Evolutionary conservation across 1,140 invertebrate genomes (phyloP).

Genomic region (Stegodyphus mimosarum): DNA sequence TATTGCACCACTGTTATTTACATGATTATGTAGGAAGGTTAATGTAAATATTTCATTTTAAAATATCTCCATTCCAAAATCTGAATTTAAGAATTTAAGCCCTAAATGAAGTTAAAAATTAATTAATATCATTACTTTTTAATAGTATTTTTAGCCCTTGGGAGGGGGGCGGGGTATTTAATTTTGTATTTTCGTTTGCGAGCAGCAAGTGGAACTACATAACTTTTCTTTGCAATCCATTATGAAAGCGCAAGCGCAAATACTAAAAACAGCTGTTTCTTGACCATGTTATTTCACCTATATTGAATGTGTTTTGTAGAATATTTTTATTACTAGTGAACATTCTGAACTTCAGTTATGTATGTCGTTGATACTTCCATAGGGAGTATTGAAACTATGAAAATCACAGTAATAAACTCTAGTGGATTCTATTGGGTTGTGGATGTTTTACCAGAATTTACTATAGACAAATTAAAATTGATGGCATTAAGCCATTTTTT

Average conservation of each 20-base stretch:
- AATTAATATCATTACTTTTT: no score
- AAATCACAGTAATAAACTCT: slow-evolving; percentile 66
- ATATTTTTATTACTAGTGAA: slow-evolving; percentile 8
- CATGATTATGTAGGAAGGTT: no score
- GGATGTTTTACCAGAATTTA: slow-evolving; percentile 66
- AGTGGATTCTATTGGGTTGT: slow-evolving; percentile 65
- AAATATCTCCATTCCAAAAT: no score
- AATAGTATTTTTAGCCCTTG: no score
- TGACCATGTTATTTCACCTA: slow-evolving; percentile 22
- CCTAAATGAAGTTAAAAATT: no score
- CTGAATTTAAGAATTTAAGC: no score
- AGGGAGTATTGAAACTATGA: slow-evolving; percentile 58
- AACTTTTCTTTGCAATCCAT: slow-evolving; percentile 8
- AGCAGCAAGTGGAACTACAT: neutral
- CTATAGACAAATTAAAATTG: slow-evolving; percentile 68
- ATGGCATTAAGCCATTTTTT: slow-evolving; percentile 66
- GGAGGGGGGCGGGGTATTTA: no score
- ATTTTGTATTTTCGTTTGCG: no score
- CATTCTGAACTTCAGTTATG: slow-evolving; percentile 41
- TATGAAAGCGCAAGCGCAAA: slow-evolving; percentile 54
- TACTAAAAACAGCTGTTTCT: slow-evolving; percentile 58
- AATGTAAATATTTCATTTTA: no score
- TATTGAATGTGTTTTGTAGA: slow-evolving; percentile 5
- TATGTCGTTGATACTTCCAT: slow-evolving; percentile 49
- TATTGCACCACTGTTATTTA: no score